phyloP scores from a whole-genome alignment of 2,888 invertebrate genomes.

The Orthosia cruda region DNA sequence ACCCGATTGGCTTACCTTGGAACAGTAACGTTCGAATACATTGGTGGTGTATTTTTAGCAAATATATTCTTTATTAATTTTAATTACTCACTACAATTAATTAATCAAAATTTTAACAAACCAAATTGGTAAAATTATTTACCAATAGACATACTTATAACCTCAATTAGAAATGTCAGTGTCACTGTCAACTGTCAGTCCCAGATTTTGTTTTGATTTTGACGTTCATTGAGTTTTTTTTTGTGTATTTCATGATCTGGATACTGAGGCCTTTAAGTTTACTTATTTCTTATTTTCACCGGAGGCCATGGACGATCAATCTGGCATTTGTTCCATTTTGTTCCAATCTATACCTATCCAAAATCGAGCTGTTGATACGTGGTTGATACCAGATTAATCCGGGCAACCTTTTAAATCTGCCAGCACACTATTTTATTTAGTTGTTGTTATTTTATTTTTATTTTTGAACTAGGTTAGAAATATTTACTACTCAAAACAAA shows the following conservation, averaged over 20 bases:
- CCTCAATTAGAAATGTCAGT: constrained; percentile 44
- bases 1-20: constrained; percentile 72
- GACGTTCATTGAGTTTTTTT: not conserved
- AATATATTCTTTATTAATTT: not conserved
- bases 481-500: too few relatives aligned
- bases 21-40: constrained; percentile 80
- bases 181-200: constrained; percentile 19
- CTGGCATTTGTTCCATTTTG: not conserved
- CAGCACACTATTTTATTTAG: too few relatives aligned
- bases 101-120: not conserved
- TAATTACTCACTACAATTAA: not conserved
- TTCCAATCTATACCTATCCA: too few relatives aligned
- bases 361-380: too few relatives aligned
- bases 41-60: constrained; percentile 44
- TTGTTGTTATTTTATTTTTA: too few relatives aligned
- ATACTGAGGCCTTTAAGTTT: too few relatives aligned
- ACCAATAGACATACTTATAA: constrained; percentile 37
- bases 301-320: not conserved
- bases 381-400: not conserved
- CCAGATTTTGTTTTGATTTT: constrained; percentile 32
- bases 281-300: too few relatives aligned
- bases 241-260: not conserved
- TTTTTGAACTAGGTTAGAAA: too few relatives aligned
- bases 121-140: not conserved
- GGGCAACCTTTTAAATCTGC: too few relatives aligned